These are phyloP conservation scores for Spodoptera litura DNA, from an alignment of 1,140 invertebrate species.

Conservation along the genomic window DNA sequence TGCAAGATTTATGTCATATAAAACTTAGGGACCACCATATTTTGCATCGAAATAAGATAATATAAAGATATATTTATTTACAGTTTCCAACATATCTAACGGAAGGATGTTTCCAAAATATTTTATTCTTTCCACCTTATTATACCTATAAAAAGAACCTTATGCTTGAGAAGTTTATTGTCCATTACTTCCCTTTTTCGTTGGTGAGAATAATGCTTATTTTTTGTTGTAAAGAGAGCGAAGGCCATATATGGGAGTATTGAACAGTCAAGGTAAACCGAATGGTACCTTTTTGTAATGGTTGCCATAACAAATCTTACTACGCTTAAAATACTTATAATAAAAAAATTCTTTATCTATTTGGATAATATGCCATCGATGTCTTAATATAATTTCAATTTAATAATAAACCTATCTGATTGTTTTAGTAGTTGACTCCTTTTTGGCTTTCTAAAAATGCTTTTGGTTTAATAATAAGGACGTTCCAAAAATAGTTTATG, in stretches of 20 bases:
- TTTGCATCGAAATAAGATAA: neutral
- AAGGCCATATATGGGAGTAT: neutral
- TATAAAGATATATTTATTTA: neutral
- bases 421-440: too few relatives aligned
- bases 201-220: constrained; percentile 7
- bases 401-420: too few relatives aligned
- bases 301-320: neutral
- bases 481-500: too few relatives aligned
- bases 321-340: too few relatives aligned
- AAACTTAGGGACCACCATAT: neutral
- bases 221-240: neutral
- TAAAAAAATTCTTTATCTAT: too few relatives aligned
- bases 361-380: too few relatives aligned
- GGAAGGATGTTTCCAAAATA: constrained; percentile 7
- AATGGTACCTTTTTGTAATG: constrained; percentile 12
- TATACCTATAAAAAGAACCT: constrained; percentile 25
- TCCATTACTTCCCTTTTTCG: constrained; percentile 16
- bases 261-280: neutral
- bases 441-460: too few relatives aligned
- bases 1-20: neutral
- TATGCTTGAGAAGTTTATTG: constrained; percentile 4
- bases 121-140: constrained; percentile 6
- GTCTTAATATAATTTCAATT: too few relatives aligned
- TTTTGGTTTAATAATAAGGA: too few relatives aligned
- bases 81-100: neutral